These are phyloP conservation scores for Neoniphon sammara DNA, from an alignment of 2,797 vertebrate species.

Conservation along the genomic window DNA sequence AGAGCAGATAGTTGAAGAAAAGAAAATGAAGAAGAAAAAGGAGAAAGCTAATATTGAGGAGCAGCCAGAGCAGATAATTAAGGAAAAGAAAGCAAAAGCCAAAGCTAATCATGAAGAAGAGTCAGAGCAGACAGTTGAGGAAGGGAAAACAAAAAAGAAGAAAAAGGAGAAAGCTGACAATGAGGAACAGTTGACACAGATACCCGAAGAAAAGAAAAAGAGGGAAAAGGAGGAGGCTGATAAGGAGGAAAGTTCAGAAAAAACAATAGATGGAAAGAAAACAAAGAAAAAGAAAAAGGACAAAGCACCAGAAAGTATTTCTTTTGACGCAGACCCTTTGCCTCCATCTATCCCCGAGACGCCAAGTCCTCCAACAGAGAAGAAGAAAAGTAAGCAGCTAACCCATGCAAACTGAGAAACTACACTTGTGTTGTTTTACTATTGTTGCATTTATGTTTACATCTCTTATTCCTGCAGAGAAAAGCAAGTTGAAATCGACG, in stretches of 20 bases:
- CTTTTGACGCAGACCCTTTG: not conserved
- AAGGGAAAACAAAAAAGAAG: constrained; percentile 29
- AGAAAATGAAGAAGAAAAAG: constrained; percentile 51
- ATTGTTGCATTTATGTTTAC: constrained; percentile 1
- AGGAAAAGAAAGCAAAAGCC: not conserved
- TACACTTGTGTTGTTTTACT: rapidly evolving
- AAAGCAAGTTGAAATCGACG: constrained; percentile 57
- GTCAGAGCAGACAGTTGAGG: not conserved
- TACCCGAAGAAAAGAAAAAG: not conserved
- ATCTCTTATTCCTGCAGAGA: constrained; percentile 59
- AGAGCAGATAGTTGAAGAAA: constrained; percentile 4
- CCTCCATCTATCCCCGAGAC: constrained; percentile 27
- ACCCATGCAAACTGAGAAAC: not conserved
- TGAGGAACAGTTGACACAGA: not conserved
- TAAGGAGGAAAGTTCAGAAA: not conserved
- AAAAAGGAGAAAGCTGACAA: not conserved
- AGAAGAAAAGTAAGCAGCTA: constrained; percentile 78
- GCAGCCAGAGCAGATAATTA: not conserved
- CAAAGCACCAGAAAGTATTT: not conserved
- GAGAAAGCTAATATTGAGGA: not conserved
- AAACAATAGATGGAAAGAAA: not conserved
- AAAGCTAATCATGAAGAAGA: constrained; percentile 10
- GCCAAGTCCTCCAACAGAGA: constrained; percentile 40
- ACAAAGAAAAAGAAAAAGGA: constrained; percentile 52
- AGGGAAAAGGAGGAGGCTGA: not conserved